Conservation (phyloP, 2,888 invertebrate genomes). For the Galerucella pusilla region DNA sequence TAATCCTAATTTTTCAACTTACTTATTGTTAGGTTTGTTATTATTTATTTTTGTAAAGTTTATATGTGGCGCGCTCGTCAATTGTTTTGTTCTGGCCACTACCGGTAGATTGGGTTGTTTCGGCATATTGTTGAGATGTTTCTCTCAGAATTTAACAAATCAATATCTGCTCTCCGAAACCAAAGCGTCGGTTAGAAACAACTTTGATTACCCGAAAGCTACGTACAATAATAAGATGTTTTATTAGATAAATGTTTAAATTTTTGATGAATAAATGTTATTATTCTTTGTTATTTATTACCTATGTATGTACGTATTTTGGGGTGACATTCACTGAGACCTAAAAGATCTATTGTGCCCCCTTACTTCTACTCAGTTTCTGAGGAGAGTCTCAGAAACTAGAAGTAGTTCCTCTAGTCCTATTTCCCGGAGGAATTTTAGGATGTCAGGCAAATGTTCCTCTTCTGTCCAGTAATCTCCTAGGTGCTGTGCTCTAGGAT, state of each 20-base stretch:
- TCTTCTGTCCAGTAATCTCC: too few relatives aligned
- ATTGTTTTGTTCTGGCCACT: not conserved
- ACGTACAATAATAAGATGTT: not conserved
- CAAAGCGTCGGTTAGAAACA: not conserved
- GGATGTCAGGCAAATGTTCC: too few relatives aligned
- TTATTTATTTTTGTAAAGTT: not conserved
- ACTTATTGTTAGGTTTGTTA: not conserved
- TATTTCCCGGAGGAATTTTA: too few relatives aligned
- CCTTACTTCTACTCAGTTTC: too few relatives aligned
- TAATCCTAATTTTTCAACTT: not conserved
- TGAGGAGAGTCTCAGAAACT: too few relatives aligned
- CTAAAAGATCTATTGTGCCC: too few relatives aligned
- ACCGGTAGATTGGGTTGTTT: slow-evolving; percentile 2
- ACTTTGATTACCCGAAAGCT: not conserved
- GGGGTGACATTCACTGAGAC: too few relatives aligned
- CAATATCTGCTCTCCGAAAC: not conserved
- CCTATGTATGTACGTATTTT: too few relatives aligned
- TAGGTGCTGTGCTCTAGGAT: too few relatives aligned
- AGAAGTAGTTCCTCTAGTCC: too few relatives aligned
- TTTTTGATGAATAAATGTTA: not conserved
- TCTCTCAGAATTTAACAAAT: not conserved
- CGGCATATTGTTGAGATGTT: not conserved
- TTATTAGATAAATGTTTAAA: not conserved
- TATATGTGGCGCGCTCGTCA: not conserved
- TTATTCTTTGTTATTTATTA: too few relatives aligned